Base-by-base conservation (phyloP, 2,888 invertebrate species). In the Podabrus alpinus region DNA sequence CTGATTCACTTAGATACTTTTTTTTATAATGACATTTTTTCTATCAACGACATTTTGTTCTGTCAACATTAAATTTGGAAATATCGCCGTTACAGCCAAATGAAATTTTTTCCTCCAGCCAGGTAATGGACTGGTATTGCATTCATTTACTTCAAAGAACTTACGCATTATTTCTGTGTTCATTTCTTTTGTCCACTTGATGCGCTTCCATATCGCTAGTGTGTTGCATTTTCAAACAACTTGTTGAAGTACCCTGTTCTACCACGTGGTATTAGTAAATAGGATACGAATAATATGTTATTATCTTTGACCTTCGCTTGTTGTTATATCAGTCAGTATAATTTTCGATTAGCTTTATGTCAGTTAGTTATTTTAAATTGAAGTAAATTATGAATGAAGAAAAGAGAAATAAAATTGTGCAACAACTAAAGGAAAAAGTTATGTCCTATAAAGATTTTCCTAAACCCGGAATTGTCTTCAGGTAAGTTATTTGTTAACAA, bases 381-480 rank as follows among this genome's bases (percentile, higher is more conserved):
- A 45, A 5, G 5, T 45, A n/a, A 29, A 45, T n/a, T n/a, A 45
- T 45, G 45, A n/a, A 45, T 9, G 45, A 45, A 45, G 45, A n/a
- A 45, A 45, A n/a, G 2, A 45, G 7, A n/a, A 45, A n/a, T 0
- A 7, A 45, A 45, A 45, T 45, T 7, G 45, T 45, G 45, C 45
- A 45, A 45, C 5, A 45, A 7, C n/a, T 45, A 2, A 45, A 45
- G n/a, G 45, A 45, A n/a, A 45, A 45, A 45, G n/a, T 45, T 7
- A n/a, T 1, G 5, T 45, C 62, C 3, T 94, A 92, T 86, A 92
- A 92, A 0, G 93, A 97, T 88, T 97, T 97, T 87, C 97, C 97
- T 0, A 95, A 94, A 86, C 89, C 92, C 76, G 97, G 97, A 70
- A 92, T 97, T 76, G 80, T 93, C 71, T 97, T 96, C 87, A 92